phyloP scores from a whole-genome alignment of 1,140 invertebrate species.

The Tetramorium parvispinum region DNA sequence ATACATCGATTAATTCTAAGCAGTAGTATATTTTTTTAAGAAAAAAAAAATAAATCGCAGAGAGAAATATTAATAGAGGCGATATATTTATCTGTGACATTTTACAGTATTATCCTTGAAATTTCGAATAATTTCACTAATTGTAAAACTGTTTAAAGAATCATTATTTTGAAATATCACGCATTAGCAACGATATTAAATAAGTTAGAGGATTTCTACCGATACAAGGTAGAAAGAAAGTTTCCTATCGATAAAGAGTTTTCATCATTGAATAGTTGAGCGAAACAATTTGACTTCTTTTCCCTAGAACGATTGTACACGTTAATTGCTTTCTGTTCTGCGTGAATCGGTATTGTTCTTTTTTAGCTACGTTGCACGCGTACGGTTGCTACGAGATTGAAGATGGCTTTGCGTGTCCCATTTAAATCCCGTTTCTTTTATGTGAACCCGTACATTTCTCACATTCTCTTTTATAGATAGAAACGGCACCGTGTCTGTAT shows the following conservation, averaged over 20 bases:
- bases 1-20: background rate
- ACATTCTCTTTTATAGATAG: conserved; percentile 14
- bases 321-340: conserved; percentile 44
- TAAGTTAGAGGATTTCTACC: background rate
- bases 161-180: conserved; percentile 4
- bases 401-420: conserved; percentile 14
- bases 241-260: conserved; percentile 29
- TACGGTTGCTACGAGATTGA: background rate
- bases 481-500: conserved; percentile 4
- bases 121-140: background rate
- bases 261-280: conserved; percentile 33
- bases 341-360: conserved; percentile 13
- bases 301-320: background rate
- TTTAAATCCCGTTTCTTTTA: conserved; percentile 36
- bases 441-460: background rate
- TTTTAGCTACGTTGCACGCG: conserved; percentile 12
- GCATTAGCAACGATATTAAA: conserved; percentile 30
- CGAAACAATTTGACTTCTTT: conserved; percentile 47
- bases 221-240: background rate
- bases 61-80: background rate
- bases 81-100: background rate
- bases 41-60: background rate
- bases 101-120: background rate
- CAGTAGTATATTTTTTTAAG: background rate
- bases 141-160: conserved; percentile 4